These are phyloP conservation scores for Anolis sagrei DNA, from an alignment of 2,113 vertebrate genomes.

Conservation along the genomic window DNA sequence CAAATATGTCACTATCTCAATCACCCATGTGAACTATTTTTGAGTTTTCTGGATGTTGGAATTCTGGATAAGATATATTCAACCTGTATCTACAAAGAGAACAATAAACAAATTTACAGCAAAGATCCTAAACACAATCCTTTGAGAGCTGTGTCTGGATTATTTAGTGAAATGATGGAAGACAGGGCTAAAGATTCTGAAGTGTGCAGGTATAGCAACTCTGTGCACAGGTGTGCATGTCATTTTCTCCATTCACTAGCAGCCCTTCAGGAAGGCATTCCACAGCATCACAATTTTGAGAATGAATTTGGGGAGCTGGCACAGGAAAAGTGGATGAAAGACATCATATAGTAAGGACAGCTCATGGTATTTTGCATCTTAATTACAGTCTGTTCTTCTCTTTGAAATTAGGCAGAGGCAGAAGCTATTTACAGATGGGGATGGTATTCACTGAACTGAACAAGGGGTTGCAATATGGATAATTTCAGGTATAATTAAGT, in stretches of 20 bases:
- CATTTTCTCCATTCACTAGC: not conserved
- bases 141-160: not conserved
- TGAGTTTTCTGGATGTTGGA: too few species aligned
- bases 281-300: not conserved
- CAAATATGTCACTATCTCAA: too few species aligned
- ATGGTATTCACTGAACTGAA: not conserved
- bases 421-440: not conserved
- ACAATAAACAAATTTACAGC: not conserved
- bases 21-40: too few species aligned
- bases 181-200: not conserved
- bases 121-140: too few species aligned
- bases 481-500: not conserved
- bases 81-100: too few species aligned
- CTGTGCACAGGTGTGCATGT: not conserved
- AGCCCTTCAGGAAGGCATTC: not conserved
- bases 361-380: not conserved
- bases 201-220: not conserved
- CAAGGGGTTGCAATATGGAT: not conserved
- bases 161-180: not conserved
- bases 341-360: not conserved
- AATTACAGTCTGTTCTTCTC: too few species aligned
- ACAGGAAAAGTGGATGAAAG: too few species aligned
- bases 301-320: not conserved
- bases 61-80: too few species aligned
- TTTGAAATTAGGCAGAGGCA: not conserved